A percentile compares a stretch with the other conserved stretches of the same genome.
These are phyloP conservation scores for Ciconia nigra DNA, from an alignment of 2,797 vertebrate genomes.

Conservation along the genomic window DNA sequence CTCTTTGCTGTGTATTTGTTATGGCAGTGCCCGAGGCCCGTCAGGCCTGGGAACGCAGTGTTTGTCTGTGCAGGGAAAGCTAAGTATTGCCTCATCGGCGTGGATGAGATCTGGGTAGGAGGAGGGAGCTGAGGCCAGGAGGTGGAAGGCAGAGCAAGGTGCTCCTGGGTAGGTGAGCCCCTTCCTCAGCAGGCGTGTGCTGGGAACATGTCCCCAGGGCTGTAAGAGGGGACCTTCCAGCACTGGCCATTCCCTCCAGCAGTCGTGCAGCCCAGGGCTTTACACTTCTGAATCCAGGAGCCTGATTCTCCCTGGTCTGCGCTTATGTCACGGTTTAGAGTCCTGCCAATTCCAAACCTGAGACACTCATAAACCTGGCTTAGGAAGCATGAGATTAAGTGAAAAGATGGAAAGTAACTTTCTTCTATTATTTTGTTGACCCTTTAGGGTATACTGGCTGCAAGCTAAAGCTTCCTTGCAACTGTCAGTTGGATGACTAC, in stretches of 20 bases:
- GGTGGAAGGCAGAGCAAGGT: neutral
- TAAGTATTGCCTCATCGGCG: rapidly evolving
- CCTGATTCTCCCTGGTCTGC: neutral
- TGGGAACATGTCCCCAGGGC: neutral
- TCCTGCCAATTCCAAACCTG: neutral
- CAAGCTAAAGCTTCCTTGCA: neutral
- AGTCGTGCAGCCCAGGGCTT: neutral
- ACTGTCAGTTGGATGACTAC: neutral
- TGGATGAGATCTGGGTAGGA: neutral
- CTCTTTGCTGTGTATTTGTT: no score
- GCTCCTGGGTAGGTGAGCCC: neutral
- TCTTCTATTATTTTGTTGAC: neutral
- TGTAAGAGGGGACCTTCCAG: neutral
- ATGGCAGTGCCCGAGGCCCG: rapidly evolving
- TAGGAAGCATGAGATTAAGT: neutral
- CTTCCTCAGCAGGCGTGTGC: neutral
- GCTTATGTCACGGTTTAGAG: neutral
- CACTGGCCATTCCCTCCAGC: neutral
- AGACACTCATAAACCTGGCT: neutral
- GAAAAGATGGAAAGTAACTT: neutral
- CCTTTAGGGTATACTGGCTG: neutral
- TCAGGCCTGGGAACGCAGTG: rapidly evolving
- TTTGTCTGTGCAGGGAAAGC: neutral
- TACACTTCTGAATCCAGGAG: neutral
- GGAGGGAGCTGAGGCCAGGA: neutral